Evolutionary conservation across 2,797 vertebrate genomes (phyloP).

Genomic region (Gallinago nigripennis): DNA sequence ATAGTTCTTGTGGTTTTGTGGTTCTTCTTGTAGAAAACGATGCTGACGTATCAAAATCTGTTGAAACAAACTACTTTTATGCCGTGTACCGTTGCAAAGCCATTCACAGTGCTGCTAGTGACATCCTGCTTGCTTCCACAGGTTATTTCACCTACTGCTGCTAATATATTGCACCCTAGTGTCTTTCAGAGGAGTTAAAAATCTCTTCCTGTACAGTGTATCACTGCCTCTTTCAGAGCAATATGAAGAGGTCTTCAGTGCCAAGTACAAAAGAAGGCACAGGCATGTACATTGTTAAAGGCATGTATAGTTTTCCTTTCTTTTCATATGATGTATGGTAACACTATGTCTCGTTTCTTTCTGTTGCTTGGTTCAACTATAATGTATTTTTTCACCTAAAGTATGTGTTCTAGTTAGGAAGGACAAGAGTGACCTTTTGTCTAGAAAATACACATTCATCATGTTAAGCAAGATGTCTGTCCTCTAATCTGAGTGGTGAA

Average conservation of each 20-base stretch:
- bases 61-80: background rate
- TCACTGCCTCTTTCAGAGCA: background rate
- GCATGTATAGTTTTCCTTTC: background rate
- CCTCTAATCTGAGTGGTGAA: background rate
- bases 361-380: background rate
- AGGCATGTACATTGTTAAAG: background rate
- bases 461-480: background rate
- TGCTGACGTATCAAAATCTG: background rate
- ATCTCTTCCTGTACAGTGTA: background rate
- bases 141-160: background rate
- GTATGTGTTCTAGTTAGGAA: background rate
- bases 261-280: background rate
- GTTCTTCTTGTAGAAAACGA: background rate
- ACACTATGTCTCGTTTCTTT: background rate
- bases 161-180: background rate
- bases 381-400: background rate
- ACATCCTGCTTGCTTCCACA: background rate
- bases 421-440: background rate
- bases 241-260: background rate
- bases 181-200: background rate
- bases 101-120: background rate
- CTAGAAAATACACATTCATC: background rate
- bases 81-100: background rate
- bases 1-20: background rate
- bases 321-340: background rate